Evolutionary conservation across 2,797 vertebrate genomes (phyloP).

Genomic region (Catamblyrhynchus diadema): DNA sequence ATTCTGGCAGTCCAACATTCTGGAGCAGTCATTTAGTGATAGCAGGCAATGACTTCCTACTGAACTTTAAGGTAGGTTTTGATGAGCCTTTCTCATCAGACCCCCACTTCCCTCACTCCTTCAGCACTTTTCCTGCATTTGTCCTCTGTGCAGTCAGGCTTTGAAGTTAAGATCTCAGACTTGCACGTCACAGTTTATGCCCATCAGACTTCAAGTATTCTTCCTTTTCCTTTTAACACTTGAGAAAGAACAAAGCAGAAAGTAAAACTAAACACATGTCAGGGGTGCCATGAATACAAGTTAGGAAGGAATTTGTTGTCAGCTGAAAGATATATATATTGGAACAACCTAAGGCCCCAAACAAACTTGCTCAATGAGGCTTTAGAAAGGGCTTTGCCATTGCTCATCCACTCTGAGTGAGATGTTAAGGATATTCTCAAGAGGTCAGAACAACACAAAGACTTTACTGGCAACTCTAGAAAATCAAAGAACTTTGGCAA

Average conservation of each 20-base stretch:
- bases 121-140: not conserved
- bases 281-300: not conserved
- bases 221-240: not conserved
- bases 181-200: not conserved
- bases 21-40: not conserved
- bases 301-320: not conserved
- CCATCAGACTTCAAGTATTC: not conserved
- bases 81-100: not conserved
- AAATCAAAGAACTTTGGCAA: not conserved
- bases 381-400: not conserved
- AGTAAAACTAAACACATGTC: not conserved
- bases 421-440: not conserved
- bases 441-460: not conserved
- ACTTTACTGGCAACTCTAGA: not conserved
- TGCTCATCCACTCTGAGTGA: not conserved
- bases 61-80: not conserved
- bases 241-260: not conserved
- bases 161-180: not conserved
- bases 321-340: not conserved
- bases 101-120: not conserved
- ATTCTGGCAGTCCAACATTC: not conserved
- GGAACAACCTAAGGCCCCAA: not conserved
- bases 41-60: not conserved
- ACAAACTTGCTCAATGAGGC: not conserved
- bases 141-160: not conserved